A percentile compares a stretch with the other conserved stretches of the same genome.
Conservation (phyloP, 2,113 vertebrate genomes). For the Lota lota region DNA sequence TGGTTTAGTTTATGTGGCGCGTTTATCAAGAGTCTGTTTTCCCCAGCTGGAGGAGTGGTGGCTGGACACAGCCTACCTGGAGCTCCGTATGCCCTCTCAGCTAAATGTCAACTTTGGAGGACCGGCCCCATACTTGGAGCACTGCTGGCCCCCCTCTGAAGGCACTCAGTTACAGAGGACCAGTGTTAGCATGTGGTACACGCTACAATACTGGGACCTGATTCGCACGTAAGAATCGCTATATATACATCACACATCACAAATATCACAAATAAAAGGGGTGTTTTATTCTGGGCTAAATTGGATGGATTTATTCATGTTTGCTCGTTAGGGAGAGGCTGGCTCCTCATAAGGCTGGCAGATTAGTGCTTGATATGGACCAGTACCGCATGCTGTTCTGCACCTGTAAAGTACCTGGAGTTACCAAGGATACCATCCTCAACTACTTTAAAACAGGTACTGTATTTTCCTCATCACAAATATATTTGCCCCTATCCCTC, state of each 20-base stretch:
- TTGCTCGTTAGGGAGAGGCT: slow-evolving; percentile 80
- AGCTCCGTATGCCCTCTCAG: slow-evolving; percentile 86
- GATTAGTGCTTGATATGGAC: slow-evolving; percentile 84
- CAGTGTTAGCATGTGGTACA: slow-evolving; percentile 79
- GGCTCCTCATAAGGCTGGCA: slow-evolving; percentile 77
- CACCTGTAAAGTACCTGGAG: slow-evolving; percentile 91
- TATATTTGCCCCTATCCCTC: background rate
- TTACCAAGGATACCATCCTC: slow-evolving; percentile 79
- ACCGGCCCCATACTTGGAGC: slow-evolving; percentile 80
- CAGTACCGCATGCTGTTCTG: slow-evolving; percentile 91
- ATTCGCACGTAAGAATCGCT: slow-evolving; percentile 77
- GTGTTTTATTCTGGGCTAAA: background rate
- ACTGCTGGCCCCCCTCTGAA: slow-evolving; percentile 86
- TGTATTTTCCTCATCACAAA: background rate
- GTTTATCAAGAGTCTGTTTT: background rate
- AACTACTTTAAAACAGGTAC: slow-evolving; percentile 90
- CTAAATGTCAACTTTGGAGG: slow-evolving; percentile 88
- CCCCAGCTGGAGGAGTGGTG: slow-evolving; percentile 95
- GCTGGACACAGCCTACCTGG: slow-evolving; percentile 87
- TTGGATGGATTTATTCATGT: background rate
- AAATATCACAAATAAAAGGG: background rate
- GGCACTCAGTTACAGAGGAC: slow-evolving; percentile 85
- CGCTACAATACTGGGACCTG: slow-evolving; percentile 87
- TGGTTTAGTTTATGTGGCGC: background rate
- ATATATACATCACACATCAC: background rate